phyloP scores from a whole-genome alignment of 92 coral and sea anemone species.

The Zoanthus sociatus region DNA sequence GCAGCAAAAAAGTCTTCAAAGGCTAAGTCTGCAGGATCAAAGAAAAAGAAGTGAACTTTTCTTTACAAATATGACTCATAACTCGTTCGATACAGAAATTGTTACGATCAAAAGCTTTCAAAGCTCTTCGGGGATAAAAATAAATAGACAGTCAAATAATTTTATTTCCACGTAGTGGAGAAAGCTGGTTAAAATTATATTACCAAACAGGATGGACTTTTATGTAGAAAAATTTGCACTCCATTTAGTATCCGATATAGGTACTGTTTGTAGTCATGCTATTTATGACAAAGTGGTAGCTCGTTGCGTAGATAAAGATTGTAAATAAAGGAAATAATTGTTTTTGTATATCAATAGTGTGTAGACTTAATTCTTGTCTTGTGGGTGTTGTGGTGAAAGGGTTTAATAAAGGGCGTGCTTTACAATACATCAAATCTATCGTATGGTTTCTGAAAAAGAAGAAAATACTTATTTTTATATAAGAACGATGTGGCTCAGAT shows the following conservation, averaged over 20 bases:
- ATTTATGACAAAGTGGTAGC: constrained; percentile 3
- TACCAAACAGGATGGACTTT: not conserved
- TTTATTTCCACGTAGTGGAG: constrained; percentile 7
- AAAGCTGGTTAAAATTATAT: not conserved
- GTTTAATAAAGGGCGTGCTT: too few species aligned
- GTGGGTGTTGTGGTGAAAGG: too few species aligned
- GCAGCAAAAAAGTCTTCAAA: constrained; percentile 34
- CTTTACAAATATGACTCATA: not conserved
- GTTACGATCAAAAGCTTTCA: not conserved
- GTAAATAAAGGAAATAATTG: constrained; percentile 11
- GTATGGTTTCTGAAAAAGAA: too few species aligned
- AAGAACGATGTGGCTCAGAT: too few species aligned
- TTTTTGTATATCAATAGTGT: not conserved
- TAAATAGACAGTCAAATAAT: not conserved
- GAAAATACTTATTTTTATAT: too few species aligned
- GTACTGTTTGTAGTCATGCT: not conserved
- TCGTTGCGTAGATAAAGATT: constrained; percentile 1
- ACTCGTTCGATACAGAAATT: not conserved
- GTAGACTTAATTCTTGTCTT: too few species aligned
- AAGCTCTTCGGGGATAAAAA: not conserved
- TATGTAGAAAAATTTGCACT: not conserved
- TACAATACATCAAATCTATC: too few species aligned
- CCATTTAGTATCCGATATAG: not conserved
- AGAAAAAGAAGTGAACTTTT: constrained; percentile 46
- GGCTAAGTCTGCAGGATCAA: constrained; percentile 15